Evolutionary conservation across 2,113 vertebrate species (phyloP).

Genomic region (Vulpes ferrilata): DNA sequence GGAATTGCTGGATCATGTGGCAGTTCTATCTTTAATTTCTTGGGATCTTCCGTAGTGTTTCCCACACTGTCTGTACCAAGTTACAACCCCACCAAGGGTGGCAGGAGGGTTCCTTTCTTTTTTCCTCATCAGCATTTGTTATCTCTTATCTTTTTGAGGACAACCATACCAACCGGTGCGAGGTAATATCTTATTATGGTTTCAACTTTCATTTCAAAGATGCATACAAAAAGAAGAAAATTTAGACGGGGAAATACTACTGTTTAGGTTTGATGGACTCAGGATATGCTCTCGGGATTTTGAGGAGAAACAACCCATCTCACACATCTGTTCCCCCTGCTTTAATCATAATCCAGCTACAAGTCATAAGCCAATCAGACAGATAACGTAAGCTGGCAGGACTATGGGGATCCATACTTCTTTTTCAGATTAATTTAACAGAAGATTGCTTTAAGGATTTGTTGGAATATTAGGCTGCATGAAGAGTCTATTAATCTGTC

Average conservation of each 20-base stretch:
- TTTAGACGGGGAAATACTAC: background rate
- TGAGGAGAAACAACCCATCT: background rate
- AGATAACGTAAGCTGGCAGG: background rate
- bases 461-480: background rate
- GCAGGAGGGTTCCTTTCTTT: background rate
- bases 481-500: constrained; percentile 4
- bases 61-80: background rate
- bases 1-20: background rate
- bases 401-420: rapidly evolving
- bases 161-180: background rate
- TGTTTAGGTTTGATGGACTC: background rate
- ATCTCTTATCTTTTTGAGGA: background rate
- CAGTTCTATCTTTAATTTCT: background rate
- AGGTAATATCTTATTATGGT: background rate
- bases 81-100: background rate
- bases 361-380: background rate
- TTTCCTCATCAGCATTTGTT: background rate
- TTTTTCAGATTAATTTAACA: background rate
- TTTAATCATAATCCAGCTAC: background rate
- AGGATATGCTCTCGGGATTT: background rate
- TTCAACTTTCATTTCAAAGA: background rate
- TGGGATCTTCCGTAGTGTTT: background rate
- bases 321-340: background rate
- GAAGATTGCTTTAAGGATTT: constrained; percentile 30
- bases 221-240: background rate